Evolutionary conservation across 2,797 vertebrate genomes (phyloP).

Genomic region (Intellagama lesueurii): DNA sequence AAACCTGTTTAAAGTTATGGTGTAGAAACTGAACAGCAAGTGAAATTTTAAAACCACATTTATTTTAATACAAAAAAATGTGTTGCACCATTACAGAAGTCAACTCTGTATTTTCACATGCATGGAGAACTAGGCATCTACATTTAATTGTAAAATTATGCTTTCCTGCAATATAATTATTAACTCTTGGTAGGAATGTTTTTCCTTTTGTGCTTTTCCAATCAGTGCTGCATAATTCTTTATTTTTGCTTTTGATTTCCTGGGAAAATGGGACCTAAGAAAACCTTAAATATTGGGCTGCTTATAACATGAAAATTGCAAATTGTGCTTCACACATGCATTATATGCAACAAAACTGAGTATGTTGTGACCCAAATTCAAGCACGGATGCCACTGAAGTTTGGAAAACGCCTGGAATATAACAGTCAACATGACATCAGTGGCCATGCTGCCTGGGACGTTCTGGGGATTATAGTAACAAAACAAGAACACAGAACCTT

Average conservation of each 20-base stretch:
- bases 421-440: no score
- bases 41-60: conserved; percentile 93
- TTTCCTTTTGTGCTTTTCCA: conserved; percentile 75
- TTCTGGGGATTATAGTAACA: no score
- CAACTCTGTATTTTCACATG: conserved; percentile 83
- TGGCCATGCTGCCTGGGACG: no score
- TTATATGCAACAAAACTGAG: conserved; percentile 54
- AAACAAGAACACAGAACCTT: no score
- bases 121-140: conserved; percentile 85
- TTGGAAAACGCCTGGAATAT: no score
- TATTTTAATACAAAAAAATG: conserved; percentile 90
- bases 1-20: conserved; percentile 30
- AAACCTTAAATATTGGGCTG: conserved; percentile 55
- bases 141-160: conserved; percentile 66
- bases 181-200: conserved; percentile 60
- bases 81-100: conserved; percentile 85
- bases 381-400: conserved; percentile 17
- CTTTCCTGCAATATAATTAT: conserved; percentile 61
- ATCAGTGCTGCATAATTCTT: conserved; percentile 39
- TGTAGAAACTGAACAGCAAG: conserved; percentile 75
- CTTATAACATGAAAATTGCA: conserved; percentile 50
- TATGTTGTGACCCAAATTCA: conserved; percentile 42
- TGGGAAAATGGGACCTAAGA: conserved; percentile 61
- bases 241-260: conserved; percentile 44
- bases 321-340: conserved; percentile 73